Evolutionary conservation across 2,113 vertebrate genomes (phyloP), one percentile per base, ranked within the genome.

Genomic region (Ceratotherium simum): DNA sequence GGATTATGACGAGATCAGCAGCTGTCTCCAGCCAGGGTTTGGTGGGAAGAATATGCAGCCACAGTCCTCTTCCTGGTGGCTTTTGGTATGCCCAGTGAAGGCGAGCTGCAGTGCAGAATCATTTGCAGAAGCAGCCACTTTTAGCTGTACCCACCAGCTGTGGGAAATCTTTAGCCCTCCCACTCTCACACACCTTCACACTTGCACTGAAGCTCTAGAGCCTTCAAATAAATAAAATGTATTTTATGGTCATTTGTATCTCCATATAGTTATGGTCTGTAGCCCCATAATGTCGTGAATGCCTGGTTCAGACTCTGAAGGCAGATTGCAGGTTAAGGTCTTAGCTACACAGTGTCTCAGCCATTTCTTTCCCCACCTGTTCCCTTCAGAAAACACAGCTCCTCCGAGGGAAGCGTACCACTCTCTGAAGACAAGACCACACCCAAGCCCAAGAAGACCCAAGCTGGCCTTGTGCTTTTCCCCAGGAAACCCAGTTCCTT

Each of bases 401-500:
- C 67, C 81, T 96, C 58, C 0, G 36, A 73, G 39, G 90, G 29
- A 90, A 89, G 60, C 27, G 3, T 80, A 12, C 36, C 14, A 0
- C 65, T 60, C 10, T 96, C 58, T 91, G 94, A 97, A 92, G 93
- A 82, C 1, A 33, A 73, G 67, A 36, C 90, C 88, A 80, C 23
- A 9, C 9, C 81, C 60, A 93, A 95, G 42, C 73, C 84, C 33
- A 82, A 27, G 94, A 93, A 92, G 82, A 95, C 65, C 67, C 85
- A 87, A 39, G 20, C 39, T 97, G 9, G 3, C 54, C 84, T 80
- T 83, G 64, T 46, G 36, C 81, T 29, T 10, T 87, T 83, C 58
- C 78, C 91, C 48, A 97, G 98, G 98, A 91, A 89, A 58, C 64
- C 85, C 80, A 73, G 23, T 94, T 93, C 93, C 96, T 89, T 88